These are phyloP conservation scores for Nomada goodeniana DNA, from an alignment of 2,888 invertebrate genomes.

Conservation along the genomic window DNA sequence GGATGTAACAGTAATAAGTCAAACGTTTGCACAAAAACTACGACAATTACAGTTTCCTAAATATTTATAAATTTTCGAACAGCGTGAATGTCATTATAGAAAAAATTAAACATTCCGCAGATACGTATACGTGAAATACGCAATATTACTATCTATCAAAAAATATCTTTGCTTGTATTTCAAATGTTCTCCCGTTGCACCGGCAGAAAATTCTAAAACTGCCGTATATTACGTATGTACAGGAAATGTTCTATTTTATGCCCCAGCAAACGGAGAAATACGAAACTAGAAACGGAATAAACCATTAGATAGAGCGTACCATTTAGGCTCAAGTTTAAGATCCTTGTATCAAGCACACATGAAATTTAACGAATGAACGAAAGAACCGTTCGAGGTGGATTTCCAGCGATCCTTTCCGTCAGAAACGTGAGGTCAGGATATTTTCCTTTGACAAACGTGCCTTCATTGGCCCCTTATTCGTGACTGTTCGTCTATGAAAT, in stretches of 20 bases:
- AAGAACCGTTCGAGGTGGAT: conserved; percentile 53
- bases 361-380: conserved; percentile 8
- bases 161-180: no score
- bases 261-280: background rate
- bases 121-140: no score
- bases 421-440: conserved; percentile 65
- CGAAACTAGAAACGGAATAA: background rate
- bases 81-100: no score
- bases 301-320: background rate
- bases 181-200: no score
- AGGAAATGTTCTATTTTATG: background rate
- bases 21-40: no score
- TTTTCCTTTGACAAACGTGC: conserved; percentile 72
- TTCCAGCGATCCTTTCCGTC: conserved; percentile 45
- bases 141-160: no score
- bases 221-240: background rate
- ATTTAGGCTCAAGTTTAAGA: background rate
- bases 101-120: no score
- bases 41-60: no score
- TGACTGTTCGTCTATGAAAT: conserved; percentile 79
- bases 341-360: background rate
- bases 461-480: conserved; percentile 78
- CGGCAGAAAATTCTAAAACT: no score
- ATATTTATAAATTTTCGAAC: no score
- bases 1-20: no score